phyloP scores from a whole-genome alignment of 2,113 vertebrate species.

The Cyphomyrus discorhynchus region DNA sequence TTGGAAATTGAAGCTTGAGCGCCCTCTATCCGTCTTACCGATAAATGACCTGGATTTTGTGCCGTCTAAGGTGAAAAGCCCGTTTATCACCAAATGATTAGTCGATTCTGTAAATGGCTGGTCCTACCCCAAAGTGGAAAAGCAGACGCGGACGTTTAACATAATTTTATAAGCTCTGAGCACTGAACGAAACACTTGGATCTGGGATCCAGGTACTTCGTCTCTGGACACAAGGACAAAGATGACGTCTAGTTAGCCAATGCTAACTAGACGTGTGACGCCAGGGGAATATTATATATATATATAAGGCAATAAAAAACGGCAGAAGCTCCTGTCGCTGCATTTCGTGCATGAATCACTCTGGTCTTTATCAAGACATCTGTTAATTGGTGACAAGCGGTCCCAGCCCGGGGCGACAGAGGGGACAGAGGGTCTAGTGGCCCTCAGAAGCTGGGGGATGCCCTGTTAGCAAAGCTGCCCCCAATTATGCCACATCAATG shows the following conservation, averaged over 20 bases:
- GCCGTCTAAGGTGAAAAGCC: not conserved
- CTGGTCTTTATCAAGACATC: constrained; percentile 85
- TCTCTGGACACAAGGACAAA: constrained; percentile 63
- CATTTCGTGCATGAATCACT: constrained; percentile 77
- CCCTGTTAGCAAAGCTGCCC: constrained; percentile 55
- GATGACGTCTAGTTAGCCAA: constrained; percentile 46
- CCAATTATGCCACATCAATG: constrained; percentile 60
- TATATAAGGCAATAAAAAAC: constrained; percentile 41
- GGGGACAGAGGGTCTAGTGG: constrained; percentile 13
- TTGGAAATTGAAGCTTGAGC: constrained; percentile 49
- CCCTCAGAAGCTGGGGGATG: constrained; percentile 54
- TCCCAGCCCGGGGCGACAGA: constrained; percentile 60
- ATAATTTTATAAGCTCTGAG: constrained; percentile 72
- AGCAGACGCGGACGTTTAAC: constrained; percentile 80
- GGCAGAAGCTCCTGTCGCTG: constrained; percentile 46
- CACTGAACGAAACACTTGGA: constrained; percentile 66
- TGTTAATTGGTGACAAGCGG: constrained; percentile 79
- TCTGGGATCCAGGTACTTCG: constrained; percentile 34
- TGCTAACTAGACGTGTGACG: constrained; percentile 53
- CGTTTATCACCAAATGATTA: constrained; percentile 28
- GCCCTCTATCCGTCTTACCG: constrained; percentile 53
- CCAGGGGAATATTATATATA: too few species aligned
- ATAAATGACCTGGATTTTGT: not conserved
- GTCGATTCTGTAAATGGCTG: constrained; percentile 75
- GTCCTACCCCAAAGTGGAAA: constrained; percentile 67